Evolutionary conservation across 2,113 vertebrate species (phyloP), one percentile per base, ranked within the genome.

Genomic region (Rousettus leschenaultii): DNA sequence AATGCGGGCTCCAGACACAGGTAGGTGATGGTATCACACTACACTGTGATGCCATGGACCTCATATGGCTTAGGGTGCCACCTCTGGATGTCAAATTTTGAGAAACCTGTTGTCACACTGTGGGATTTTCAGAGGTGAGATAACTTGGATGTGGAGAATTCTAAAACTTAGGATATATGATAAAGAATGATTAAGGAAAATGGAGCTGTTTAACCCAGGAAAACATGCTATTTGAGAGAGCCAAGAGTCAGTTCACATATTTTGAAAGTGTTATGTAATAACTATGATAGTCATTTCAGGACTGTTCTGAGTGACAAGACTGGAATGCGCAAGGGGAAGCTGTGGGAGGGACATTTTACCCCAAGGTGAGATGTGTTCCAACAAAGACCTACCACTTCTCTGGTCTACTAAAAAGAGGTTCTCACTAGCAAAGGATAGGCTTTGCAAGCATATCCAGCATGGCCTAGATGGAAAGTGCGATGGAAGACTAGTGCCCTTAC

Each of bases 181-280:
- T 48, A 84, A 92, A 57, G 48, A 84, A 80, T 33, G n/a, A 16
- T 28, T 57, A 55, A 33, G 14, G 11, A 2, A 91, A 85, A 26
- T 45, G 3, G 4, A 57, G 7, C n/a, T 65, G 10, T 45, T 13
- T 68, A 53, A 38, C 18, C 15, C 38, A 55, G 6, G 16, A 57
- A 95, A 28, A 66, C 30, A 68, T 28, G 63, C 79, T 45, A 73
- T 48, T 61, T 55, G 86, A 89, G 33, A 77, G 53, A 89, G 8
- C 61, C 68, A 53, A 68, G 40, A 65, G 4, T 0, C 18, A 6
- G 22, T 70, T 55, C 65, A 53, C 38, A 14, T 19, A 57, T 78
- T 63, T 55, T 26, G 26, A 63, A 88, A 68, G 18, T 63, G 24
- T 14, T 78, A 0, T 13, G 0, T 57, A n/a, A 51, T 55, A n/a